Conservation (phyloP, 2,113 vertebrate genomes). For the Oenanthe melanoleuca region DNA sequence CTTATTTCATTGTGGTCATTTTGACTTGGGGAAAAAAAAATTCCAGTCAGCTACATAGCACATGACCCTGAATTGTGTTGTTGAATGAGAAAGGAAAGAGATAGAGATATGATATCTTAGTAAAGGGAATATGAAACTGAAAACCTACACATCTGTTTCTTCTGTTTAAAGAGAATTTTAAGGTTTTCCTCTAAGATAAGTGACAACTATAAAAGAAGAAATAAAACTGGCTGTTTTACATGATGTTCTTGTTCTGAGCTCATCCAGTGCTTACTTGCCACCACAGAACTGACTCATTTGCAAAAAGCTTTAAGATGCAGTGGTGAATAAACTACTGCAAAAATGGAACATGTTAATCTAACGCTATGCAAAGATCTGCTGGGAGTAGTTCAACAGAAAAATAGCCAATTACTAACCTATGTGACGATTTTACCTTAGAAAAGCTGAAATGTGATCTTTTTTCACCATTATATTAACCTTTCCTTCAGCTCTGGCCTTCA, state of each 20-base stretch:
- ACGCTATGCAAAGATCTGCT: background rate
- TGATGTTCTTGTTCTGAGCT: background rate
- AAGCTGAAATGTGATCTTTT: background rate
- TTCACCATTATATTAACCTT: background rate
- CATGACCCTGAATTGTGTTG: background rate
- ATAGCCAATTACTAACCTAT: background rate
- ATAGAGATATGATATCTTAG: background rate
- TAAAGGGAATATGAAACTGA: background rate
- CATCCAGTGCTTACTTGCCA: background rate
- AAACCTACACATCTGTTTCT: background rate
- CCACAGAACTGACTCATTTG: conserved; percentile 11
- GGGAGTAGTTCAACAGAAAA: background rate
- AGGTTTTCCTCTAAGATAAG: background rate
- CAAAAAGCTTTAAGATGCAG: background rate
- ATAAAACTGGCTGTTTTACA: background rate
- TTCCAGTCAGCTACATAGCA: background rate
- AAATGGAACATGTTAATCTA: background rate
- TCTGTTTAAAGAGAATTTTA: background rate
- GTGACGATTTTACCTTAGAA: background rate
- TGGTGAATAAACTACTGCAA: background rate
- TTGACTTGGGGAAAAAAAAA: background rate
- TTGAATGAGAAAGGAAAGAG: background rate
- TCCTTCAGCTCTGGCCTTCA: background rate
- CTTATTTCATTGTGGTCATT: background rate
- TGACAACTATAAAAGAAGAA: conserved; percentile 14